Conservation (phyloP, 1,140 invertebrate genomes). For the Tetraneura akinire region DNA sequence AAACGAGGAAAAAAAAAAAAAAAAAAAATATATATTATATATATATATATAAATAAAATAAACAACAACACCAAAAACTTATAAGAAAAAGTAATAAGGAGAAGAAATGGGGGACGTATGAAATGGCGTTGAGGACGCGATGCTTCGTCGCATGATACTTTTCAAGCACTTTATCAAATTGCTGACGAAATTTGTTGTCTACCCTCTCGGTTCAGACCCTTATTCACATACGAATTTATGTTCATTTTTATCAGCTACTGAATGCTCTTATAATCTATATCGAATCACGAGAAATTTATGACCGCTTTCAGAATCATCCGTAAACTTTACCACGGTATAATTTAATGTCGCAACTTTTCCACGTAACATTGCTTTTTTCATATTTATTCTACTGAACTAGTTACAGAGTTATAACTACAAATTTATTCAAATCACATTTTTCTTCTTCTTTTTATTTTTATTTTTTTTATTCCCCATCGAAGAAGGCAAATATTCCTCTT, state of each 20-base stretch:
- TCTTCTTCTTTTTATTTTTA: too few species aligned
- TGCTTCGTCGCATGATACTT: slow-evolving; percentile 36
- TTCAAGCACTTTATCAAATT: slow-evolving; percentile 50
- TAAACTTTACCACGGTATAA: slow-evolving; percentile 35
- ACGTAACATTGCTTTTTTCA: slow-evolving; percentile 11
- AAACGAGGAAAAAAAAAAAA: not conserved
- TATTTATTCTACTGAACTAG: slow-evolving; percentile 18
- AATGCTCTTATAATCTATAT: slow-evolving; percentile 45
- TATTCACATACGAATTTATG: slow-evolving; percentile 49
- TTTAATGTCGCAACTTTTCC: slow-evolving; percentile 43
- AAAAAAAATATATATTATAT: too few species aligned
- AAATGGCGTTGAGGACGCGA: not conserved
- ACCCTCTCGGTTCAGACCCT: slow-evolving; percentile 7
- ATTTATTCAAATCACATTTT: slow-evolving; percentile 38
- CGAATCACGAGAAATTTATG: slow-evolving; percentile 43
- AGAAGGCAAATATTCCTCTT: not conserved
- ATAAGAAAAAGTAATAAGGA: slow-evolving; percentile 25
- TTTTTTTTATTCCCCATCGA: too few species aligned
- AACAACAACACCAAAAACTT: slow-evolving; percentile 34
- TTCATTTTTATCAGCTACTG: slow-evolving; percentile 48
- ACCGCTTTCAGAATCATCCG: slow-evolving; percentile 43
- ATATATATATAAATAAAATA: too few species aligned
- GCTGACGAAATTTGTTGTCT: slow-evolving; percentile 48
- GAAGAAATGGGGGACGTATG: not conserved
- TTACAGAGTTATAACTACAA: slow-evolving; percentile 35